Percentiles rank a stretch among this genome's conserved stretches.
Conservation (phyloP, 2,113 vertebrate genomes). For the Pteronura brasiliensis region DNA sequence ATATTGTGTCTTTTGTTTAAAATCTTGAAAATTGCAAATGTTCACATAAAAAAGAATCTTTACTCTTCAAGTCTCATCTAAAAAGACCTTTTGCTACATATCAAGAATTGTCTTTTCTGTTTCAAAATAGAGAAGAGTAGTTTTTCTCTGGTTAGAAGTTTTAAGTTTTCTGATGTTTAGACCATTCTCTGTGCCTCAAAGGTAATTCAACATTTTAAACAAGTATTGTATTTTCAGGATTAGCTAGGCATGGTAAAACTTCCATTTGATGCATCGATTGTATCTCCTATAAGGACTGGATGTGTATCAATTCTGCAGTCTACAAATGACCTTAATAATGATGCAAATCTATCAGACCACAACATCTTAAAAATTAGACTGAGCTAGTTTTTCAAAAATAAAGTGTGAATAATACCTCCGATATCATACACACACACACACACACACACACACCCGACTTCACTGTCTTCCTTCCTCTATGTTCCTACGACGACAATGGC, state of each 20-base stretch:
- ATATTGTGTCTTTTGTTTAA: neutral
- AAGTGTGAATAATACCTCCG: neutral
- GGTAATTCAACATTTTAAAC: slow-evolving; percentile 18
- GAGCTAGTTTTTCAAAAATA: slow-evolving; percentile 6
- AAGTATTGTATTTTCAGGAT: neutral
- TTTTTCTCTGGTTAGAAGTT: neutral
- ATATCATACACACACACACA: neutral
- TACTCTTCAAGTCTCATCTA: neutral
- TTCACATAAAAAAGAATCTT: neutral
- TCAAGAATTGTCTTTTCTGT: neutral
- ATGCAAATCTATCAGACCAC: neutral
- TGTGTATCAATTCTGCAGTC: neutral
- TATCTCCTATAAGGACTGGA: neutral
- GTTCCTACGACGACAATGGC: neutral
- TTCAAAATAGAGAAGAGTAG: neutral
- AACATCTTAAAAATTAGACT: neutral
- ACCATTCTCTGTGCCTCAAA: neutral
- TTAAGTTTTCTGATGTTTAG: slow-evolving; percentile 27
- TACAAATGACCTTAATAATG: neutral
- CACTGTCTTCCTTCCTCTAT: neutral
- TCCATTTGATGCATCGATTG: neutral
- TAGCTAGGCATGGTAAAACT: neutral
- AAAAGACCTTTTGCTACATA: neutral
- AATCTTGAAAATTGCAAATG: neutral
- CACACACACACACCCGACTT: neutral